phyloP scores from a whole-genome alignment of 1,140 invertebrate genomes.

The Formica selysi region DNA sequence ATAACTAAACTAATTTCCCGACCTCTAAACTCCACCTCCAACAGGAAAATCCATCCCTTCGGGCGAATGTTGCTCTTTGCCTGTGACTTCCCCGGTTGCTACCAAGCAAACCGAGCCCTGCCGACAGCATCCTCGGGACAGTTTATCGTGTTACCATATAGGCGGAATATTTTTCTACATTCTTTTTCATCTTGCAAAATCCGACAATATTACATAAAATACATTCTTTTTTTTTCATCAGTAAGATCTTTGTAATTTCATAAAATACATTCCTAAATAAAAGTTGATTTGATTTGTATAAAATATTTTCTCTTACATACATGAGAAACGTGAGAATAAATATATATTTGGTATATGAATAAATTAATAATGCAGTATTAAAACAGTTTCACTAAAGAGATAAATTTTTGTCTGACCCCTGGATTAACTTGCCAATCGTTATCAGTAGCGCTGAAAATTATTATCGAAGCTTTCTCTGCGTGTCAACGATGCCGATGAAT shows the following conservation, averaged over 20 bases:
- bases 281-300: too few relatives aligned
- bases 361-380: background rate
- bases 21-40: constrained; percentile 77
- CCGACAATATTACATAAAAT: background rate
- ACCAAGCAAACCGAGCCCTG: constrained; percentile 23
- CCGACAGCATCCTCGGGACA: constrained; percentile 36
- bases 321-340: background rate
- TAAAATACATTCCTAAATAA: too few relatives aligned
- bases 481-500: constrained; percentile 24
- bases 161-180: constrained; percentile 23
- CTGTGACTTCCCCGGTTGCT: constrained; percentile 56
- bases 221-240: background rate
- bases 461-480: background rate
- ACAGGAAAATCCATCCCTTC: constrained; percentile 74
- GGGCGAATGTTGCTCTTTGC: constrained; percentile 79
- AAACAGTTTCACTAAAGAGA: background rate
- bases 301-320: background rate
- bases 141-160: constrained; percentile 48
- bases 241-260: background rate
- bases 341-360: background rate
- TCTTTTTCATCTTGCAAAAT: background rate
- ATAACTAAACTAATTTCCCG: constrained; percentile 84
- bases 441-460: background rate
- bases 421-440: background rate
- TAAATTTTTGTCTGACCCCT: background rate